These are phyloP conservation scores for Panorpa germanica DNA, from an alignment of 2,888 invertebrate species.

Conservation along the genomic window DNA sequence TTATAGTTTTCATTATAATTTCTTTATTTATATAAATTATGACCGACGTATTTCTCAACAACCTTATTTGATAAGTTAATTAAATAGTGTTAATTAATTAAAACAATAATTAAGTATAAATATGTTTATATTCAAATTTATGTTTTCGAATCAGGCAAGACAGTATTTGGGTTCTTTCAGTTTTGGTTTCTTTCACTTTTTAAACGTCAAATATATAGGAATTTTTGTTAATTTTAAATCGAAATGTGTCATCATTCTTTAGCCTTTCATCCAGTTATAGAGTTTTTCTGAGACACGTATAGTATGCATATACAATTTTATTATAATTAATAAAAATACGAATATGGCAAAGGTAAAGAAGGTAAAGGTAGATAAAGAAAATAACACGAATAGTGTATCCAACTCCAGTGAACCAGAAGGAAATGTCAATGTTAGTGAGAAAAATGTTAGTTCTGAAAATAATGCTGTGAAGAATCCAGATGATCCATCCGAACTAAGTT, in stretches of 20 bases:
- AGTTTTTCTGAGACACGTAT: conserved; percentile 10
- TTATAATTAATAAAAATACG: conserved; percentile 16
- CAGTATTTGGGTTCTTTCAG: too few species aligned
- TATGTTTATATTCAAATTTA: too few species aligned
- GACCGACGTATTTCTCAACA: too few species aligned
- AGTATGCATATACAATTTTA: conserved; percentile 14
- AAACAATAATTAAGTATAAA: too few species aligned
- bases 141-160: too few species aligned
- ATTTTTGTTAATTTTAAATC: conserved; percentile 24
- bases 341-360: conserved; percentile 15
- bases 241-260: conserved; percentile 10
- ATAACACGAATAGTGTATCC: conserved; percentile 8
- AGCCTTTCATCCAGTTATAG: conserved; percentile 1
- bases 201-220: conserved; percentile 29
- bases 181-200: conserved; percentile 25
- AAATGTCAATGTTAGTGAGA: too few species aligned
- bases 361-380: conserved; percentile 1
- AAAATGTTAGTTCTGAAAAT: too few species aligned
- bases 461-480: conserved; percentile 13
- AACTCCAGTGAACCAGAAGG: too few species aligned
- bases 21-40: too few species aligned
- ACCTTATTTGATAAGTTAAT: too few species aligned
- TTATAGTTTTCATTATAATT: too few species aligned
- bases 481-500: conserved; percentile 41
- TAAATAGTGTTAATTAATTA: too few species aligned